Evolutionary conservation across 2,797 vertebrate species (phyloP).

Genomic region (Coluber constrictor): DNA sequence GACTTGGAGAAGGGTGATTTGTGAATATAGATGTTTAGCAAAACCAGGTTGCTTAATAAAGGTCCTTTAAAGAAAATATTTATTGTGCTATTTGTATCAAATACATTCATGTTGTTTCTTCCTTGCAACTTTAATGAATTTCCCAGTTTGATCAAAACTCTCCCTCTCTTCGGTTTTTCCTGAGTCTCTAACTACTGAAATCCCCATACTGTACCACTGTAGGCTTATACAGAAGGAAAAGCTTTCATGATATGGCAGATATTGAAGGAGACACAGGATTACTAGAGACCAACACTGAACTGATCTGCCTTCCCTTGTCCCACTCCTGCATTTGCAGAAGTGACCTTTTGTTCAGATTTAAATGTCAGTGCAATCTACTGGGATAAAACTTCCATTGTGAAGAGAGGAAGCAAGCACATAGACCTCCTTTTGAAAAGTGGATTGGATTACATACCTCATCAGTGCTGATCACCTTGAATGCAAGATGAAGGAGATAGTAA

Average conservation of each 20-base stretch:
- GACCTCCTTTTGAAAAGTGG: not conserved
- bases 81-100: not conserved
- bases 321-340: not conserved
- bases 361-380: not conserved
- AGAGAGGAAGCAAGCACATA: not conserved
- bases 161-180: not conserved
- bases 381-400: not conserved
- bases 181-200: not conserved
- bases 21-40: not conserved
- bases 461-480: not conserved
- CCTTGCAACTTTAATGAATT: not conserved
- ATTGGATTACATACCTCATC: not conserved
- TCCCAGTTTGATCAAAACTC: not conserved
- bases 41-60: not conserved
- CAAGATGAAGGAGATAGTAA: not conserved
- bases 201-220: not conserved
- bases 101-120: not conserved
- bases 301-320: not conserved
- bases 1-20: not conserved
- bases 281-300: not conserved
- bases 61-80: not conserved
- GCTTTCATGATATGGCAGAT: not conserved
- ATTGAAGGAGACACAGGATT: not conserved
- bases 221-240: not conserved
- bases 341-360: not conserved